A percentile compares a stretch with the other conserved stretches of the same genome.
These are phyloP conservation scores for Amphiura filiformis DNA, from an alignment of 35 echinoderm and acorn worm species.

Conservation along the genomic window DNA sequence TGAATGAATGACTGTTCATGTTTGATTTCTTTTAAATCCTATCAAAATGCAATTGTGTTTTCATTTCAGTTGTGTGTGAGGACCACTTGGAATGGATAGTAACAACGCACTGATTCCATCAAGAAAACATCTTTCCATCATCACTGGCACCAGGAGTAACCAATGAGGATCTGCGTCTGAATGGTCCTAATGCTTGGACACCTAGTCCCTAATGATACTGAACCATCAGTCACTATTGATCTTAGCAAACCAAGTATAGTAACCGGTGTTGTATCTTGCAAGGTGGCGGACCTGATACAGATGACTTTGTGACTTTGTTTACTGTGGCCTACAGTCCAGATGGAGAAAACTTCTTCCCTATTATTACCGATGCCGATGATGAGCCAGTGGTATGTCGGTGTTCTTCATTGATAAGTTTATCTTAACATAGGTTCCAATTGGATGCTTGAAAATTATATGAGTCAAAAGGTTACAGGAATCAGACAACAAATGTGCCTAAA, in stretches of 20 bases:
- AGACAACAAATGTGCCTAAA: too few species aligned
- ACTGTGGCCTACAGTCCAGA: conserved; percentile 58
- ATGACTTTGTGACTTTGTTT: conserved; percentile 53
- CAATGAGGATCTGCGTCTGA: conserved; percentile 9
- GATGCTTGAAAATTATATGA: too few species aligned
- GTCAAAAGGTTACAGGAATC: too few species aligned
- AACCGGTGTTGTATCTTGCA: conserved; percentile 64
- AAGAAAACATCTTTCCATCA: background rate
- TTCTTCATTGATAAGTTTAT: too few species aligned
- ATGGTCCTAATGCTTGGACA: conserved; percentile 47
- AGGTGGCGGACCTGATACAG: conserved; percentile 43
- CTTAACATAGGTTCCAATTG: too few species aligned
- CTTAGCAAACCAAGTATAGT: conserved; percentile 41
- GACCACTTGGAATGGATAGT: background rate
- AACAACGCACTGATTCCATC: background rate
- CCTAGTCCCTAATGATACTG: conserved; percentile 31
- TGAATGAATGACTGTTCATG: too few species aligned
- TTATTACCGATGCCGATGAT: conserved; percentile 15
- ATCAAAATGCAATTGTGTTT: too few species aligned
- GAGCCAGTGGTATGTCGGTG: background rate
- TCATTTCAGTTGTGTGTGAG: background rate
- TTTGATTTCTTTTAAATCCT: too few species aligned
- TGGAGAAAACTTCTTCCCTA: conserved; percentile 53
- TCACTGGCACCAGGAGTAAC: conserved; percentile 1
- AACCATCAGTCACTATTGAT: conserved; percentile 63